phyloP scores from a whole-genome alignment of 1,140 invertebrate genomes.

The Anadara kagoshimensis region DNA sequence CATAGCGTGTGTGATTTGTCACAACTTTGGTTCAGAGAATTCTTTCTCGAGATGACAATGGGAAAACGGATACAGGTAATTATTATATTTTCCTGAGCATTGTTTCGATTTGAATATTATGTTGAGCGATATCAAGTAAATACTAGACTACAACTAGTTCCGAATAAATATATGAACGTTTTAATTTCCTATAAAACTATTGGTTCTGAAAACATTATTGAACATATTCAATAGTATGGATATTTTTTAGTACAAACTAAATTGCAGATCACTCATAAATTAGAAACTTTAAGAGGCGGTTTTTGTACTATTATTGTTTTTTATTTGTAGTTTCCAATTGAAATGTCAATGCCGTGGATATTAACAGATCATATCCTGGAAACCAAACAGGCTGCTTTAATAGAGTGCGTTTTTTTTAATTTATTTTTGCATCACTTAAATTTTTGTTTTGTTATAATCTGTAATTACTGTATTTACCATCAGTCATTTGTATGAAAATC shows the following conservation, averaged over 20 bases:
- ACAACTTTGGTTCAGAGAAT: constrained; percentile 99
- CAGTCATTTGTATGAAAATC: too few species aligned
- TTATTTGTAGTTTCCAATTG: constrained; percentile 93
- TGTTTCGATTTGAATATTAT: too few species aligned
- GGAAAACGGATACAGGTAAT: constrained; percentile 94
- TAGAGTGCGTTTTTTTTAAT: constrained; percentile 85
- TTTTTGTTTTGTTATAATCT: too few species aligned
- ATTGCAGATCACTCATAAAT: too few species aligned
- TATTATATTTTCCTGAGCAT: too few species aligned
- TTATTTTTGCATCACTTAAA: too few species aligned
- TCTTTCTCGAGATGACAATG: constrained; percentile 99
- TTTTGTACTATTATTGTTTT: neutral
- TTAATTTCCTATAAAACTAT: neutral
- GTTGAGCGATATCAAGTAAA: neutral
- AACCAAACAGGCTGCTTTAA: constrained; percentile 98
- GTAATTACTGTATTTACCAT: too few species aligned
- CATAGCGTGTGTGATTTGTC: constrained; percentile 97
- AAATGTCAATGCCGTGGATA: constrained; percentile 99
- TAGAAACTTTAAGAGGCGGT: too few species aligned
- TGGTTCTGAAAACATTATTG: neutral
- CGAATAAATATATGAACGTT: neutral
- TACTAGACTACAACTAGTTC: neutral
- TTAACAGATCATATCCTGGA: constrained; percentile 97
- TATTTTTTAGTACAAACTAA: too few species aligned
- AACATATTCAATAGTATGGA: too few species aligned